These are phyloP conservation scores for Cylloceria caligata DNA, from an alignment of 2,888 invertebrate species.

Conservation along the genomic window DNA sequence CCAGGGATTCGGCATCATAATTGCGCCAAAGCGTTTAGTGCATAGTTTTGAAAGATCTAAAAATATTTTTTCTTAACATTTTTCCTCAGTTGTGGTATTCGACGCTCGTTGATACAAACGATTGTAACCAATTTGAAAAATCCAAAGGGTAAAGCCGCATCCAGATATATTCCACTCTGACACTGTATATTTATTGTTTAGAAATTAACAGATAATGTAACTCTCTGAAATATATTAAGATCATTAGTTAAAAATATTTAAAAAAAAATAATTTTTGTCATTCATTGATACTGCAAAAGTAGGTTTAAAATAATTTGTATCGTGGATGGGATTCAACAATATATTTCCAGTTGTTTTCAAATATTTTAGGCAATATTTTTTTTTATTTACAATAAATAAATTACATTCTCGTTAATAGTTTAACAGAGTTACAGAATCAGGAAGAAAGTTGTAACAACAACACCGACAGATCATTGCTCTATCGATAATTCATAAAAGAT, in stretches of 20 bases:
- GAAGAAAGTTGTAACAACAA: constrained; percentile 64
- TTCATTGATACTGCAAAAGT: too few relatives aligned
- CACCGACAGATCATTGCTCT: constrained; percentile 74
- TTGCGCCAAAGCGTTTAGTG: too few relatives aligned
- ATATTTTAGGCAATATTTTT: constrained; percentile 78
- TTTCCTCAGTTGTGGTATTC: constrained; percentile 92
- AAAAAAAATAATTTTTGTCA: too few relatives aligned
- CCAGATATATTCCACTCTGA: background rate
- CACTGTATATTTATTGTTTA: constrained; percentile 34
- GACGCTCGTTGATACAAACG: constrained; percentile 94
- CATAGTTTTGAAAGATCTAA: too few relatives aligned
- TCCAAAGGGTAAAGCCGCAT: too few relatives aligned
- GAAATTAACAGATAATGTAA: background rate
- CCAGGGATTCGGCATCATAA: too few relatives aligned
- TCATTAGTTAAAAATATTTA: too few relatives aligned
- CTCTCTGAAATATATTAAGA: constrained; percentile 35
- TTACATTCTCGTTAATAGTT: constrained; percentile 79
- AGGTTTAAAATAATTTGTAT: background rate
- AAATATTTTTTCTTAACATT: constrained; percentile 85
- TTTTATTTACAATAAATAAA: constrained; percentile 83
- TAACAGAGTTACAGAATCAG: constrained; percentile 74
- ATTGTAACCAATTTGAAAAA: too few relatives aligned
- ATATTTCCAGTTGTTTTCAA: constrained; percentile 11
- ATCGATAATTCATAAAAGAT: constrained; percentile 71
- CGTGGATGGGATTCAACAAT: background rate